Base-by-base conservation (phyloP, 2,113 vertebrate genomes). In the Scolopax mira region DNA sequence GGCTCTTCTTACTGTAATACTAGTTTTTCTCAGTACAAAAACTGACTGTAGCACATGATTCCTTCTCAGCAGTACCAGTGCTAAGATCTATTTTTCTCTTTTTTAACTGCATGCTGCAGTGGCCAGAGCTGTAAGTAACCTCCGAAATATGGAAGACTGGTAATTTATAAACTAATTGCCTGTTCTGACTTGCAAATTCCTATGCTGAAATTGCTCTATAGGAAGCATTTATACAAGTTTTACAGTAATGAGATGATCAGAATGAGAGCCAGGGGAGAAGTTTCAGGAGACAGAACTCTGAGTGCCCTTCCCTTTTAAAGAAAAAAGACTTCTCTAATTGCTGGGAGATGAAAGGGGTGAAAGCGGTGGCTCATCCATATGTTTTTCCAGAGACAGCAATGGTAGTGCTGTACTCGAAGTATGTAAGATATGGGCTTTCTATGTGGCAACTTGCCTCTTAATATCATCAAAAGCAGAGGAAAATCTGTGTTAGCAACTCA, bases 131-230 rank as follows among this genome's bases (percentile, higher is more conserved):
- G 33, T 41, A 82, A 4, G 2, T 71, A 72, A 18, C 52, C 58
- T 87, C 73, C 31, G 44, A 88, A 89, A 74, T 57, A 57, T 0
- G 3, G 19, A 82, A 81, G 33, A 78, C n/a, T 66, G 22, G 13
- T 85, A 58, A 83, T 88, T 70, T 91, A 62, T 62, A 85, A 91
- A 69, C 46, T 39, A 89, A 92, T 64, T 69, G 41, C 46, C 44
- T 85, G 28, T 28, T 96, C 74, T 93, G 46, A 83, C 64, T 88
- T 95, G 79, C 55, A 93, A 90, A 93, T 96, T 91, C 44, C 42
- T 71, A 0, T 60, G 60, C 79, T 51, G 48, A 75, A 90, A 57
- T 73, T 90, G 31, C 60, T 85, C 28, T 77, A 4, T 73, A 83
- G 23, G 82, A 88, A 91, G 48, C 33, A 83, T 64, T 92, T 82